Evolutionary conservation across 2,888 invertebrate genomes (phyloP), one percentile per base, ranked within the genome.

Genomic region (Synanthedon myopaeformis): DNA sequence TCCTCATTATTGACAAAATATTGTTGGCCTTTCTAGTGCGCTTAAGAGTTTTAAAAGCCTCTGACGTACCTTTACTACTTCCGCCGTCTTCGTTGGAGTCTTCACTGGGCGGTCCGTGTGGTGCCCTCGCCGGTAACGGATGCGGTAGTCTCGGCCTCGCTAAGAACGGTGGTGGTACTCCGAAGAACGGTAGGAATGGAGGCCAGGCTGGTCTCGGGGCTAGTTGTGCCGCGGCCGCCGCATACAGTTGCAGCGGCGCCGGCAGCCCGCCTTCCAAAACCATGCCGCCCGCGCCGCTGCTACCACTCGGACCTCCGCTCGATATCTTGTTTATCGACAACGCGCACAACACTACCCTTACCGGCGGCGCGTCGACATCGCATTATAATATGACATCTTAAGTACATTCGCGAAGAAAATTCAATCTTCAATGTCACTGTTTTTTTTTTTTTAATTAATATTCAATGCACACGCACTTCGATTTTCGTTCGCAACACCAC

Each of bases 171-270:
- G 90, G 85, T 19, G 90, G 90, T 54, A 89, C 89, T 61, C 90
- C 84, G 70, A 90, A 90, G 66, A 90, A 91, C 45, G 86, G 86
- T 63, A 91, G 81, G 79, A 89, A 89, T 49, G 91, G 91, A 59
- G 91, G 88, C 84, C 91, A 91, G 56, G 89, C 82, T 57, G 91
- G 90, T 55, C 89, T 73, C 57, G 89, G 83, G 57, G 82, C 79
- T 69, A 78, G 79, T 69, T 86, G 91, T 74, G 91, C 91, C 69
- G 91, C 91, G 67, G 91, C 91, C 74, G 91, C 92, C 69, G 92
- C 92, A 75, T 92, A 92, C 64, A 92, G 82, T 72, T 92, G 91
- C 77, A 92, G 81, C 70, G 91, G 91, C 75, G 92, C 90, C 82
- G 92, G 92, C 82, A 92, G 78, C 65, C 91, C 91, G 77, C 82